phyloP scores from a whole-genome alignment of 1,140 invertebrate species.

The Drosophila sechellia region DNA sequence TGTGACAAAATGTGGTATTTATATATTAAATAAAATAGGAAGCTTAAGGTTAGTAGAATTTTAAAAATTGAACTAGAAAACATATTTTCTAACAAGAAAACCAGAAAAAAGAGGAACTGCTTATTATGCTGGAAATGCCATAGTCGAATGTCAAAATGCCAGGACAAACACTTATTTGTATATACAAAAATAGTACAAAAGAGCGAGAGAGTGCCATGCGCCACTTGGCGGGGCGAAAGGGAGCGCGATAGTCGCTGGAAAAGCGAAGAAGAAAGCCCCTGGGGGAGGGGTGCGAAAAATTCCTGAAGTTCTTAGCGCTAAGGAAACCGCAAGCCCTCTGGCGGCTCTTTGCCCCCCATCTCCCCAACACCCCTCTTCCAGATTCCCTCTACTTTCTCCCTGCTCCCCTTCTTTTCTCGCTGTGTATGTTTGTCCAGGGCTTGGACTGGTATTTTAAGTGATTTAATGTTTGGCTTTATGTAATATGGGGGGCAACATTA shows the following conservation, averaged over 20 bases:
- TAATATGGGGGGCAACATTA: constrained; percentile 7
- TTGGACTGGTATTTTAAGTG: constrained; percentile 78
- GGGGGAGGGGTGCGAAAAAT: constrained; percentile 41
- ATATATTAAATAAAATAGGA: no score
- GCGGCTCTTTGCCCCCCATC: constrained; percentile 3
- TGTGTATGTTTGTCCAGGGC: constrained; percentile 70
- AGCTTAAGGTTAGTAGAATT: no score
- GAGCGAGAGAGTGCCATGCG: not conserved
- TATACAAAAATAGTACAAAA: constrained; percentile 26
- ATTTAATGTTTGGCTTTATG: constrained; percentile 79
- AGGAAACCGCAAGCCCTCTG: constrained; percentile 51
- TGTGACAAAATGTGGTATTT: no score
- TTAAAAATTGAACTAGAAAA: not conserved
- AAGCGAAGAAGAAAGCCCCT: not conserved
- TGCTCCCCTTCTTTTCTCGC: constrained; percentile 2
- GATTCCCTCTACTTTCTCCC: not conserved
- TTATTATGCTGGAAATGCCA: constrained; percentile 66
- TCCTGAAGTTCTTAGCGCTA: constrained; percentile 63
- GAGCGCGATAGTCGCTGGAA: not conserved
- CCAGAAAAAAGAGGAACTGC: constrained; percentile 19
- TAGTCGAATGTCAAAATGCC: constrained; percentile 57
- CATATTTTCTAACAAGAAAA: constrained; percentile 5
- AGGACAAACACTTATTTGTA: constrained; percentile 30
- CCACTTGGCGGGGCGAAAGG: not conserved
- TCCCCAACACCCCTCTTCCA: not conserved